Evolutionary conservation across 2,888 invertebrate genomes (phyloP), one percentile per base, ranked within the genome.

Genomic region (Bombylius major): DNA sequence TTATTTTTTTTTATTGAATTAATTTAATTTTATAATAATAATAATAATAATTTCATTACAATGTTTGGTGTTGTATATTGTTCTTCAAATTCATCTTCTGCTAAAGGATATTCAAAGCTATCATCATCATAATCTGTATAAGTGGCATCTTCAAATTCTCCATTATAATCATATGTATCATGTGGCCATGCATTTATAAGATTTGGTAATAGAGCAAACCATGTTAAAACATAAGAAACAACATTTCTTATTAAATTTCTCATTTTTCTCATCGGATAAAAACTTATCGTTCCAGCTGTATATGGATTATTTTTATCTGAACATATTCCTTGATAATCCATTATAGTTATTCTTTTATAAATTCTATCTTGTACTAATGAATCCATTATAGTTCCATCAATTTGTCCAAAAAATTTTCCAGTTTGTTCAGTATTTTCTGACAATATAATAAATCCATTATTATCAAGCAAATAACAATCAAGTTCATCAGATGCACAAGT

Each of bases 311-410:
- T 83, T 54, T 81, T 79, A 47, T 82, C 82, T 0, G 85, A 83
- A 67, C 93, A 94, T 47, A 88, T 80, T 1, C 91, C 93, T 72
- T 94, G 94, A 68, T 92, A 91, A 69, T 94, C 93, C 63, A 87
- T 87, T 1, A 93, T 86, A 0, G 86, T 82, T 4, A 94, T 84
- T 69, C 89, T 87, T 67, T 89, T 89, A 73, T 91, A 94, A 66
- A 94, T 92, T 60, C 87, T 82, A 67, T 91, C 91, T 69, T 93
- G 90, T 0, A 94, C 92, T 54, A 93, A 75, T 0, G 91, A 90
- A 72, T 93, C 91, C 91, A 94, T 92, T 59, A 94, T 91, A 13
- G 92, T 92, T 31, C 92, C 92, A 70, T 95, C 94, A 47, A 94
- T 87, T 73, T 93, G 91, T 0, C 95, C 96, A 67, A 95, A 95